Base-by-base conservation (phyloP, 2,113 vertebrate genomes). In the Plectropomus leopardus region DNA sequence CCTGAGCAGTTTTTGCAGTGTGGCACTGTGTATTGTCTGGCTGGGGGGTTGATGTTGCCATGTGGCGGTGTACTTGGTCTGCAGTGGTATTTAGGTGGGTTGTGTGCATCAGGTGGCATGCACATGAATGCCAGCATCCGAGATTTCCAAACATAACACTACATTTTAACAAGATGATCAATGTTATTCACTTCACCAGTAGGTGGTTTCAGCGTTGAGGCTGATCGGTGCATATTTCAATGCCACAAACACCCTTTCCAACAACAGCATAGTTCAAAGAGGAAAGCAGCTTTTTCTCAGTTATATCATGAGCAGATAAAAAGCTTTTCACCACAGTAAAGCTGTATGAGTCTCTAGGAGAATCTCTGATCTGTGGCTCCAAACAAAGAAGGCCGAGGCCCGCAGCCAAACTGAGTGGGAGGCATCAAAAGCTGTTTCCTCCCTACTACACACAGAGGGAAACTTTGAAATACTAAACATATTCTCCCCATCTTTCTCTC, bases 351-450 rank as follows among this genome's bases (percentile, higher is more conserved):
- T 71, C 45, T 83, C 67, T 28, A 2, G 58, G 68, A 72, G 42
- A 80, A 80, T 71, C 48, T 78, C n/a, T 85, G 78, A 84, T 82
- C 66, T 78, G 60, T 47, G 42, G 51, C 70, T 82, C 54, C 3
- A 30, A 58, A 75, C 59, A 76, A 67, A 80, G 19, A 26, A 15
- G 54, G 55, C 3, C 0, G 47, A 74, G 76, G 58, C 59, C 44
- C 48, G 55, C 60, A 70, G 78, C 51, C 55, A 69, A 65, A 75
- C 66, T 51, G 84, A 84, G 87, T 69, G 74, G 78, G 78, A 55
- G 61, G 67, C 28, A 40, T 83, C 59, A 75, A 57, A 77, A 71
- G 48, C 63, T 21, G 71, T 42, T 81, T 80, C 63, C 75, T 76
- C 76, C 26, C 47, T 63, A 44, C 55, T 61, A 42, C 68, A 34